Evolutionary conservation across 2,888 invertebrate genomes (phyloP).

Genomic region (Scaptomyza caliginosa): DNA sequence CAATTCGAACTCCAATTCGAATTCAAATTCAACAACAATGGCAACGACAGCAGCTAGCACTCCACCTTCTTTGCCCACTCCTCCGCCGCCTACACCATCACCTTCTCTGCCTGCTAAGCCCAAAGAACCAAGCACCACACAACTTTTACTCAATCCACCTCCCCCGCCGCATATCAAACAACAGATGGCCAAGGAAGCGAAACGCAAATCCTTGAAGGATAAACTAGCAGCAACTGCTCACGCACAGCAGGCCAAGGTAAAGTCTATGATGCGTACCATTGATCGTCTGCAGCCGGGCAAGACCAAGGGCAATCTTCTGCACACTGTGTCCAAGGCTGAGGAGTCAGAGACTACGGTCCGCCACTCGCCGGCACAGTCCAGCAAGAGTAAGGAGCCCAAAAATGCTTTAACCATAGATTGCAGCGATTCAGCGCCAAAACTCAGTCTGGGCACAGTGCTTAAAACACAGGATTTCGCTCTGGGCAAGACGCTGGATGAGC

Average conservation of each 20-base stretch:
- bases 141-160: constrained; percentile 82
- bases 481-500: constrained; percentile 86
- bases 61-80: constrained; percentile 16
- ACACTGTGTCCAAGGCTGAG: constrained; percentile 87
- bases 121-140: constrained; percentile 82
- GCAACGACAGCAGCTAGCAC: constrained; percentile 33
- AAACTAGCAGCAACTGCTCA: constrained; percentile 82
- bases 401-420: constrained; percentile 86
- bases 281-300: constrained; percentile 94
- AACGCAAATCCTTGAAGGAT: constrained; percentile 83
- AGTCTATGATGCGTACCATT: constrained; percentile 89
- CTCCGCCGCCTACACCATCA: constrained; percentile 19
- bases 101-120: constrained; percentile 64
- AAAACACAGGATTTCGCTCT: constrained; percentile 88
- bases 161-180: constrained; percentile 83
- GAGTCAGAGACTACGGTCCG: constrained; percentile 85
- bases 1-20: constrained; percentile 62
- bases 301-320: constrained; percentile 93
- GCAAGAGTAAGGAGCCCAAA: constrained; percentile 86
- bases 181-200: constrained; percentile 84
- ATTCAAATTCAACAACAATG: constrained; percentile 36
- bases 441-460: constrained; percentile 93
- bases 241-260: constrained; percentile 85
- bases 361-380: constrained; percentile 33
- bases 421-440: constrained; percentile 90